Evolutionary conservation across 2,888 invertebrate species (phyloP).

Genomic region (Agapostemon virescens): DNA sequence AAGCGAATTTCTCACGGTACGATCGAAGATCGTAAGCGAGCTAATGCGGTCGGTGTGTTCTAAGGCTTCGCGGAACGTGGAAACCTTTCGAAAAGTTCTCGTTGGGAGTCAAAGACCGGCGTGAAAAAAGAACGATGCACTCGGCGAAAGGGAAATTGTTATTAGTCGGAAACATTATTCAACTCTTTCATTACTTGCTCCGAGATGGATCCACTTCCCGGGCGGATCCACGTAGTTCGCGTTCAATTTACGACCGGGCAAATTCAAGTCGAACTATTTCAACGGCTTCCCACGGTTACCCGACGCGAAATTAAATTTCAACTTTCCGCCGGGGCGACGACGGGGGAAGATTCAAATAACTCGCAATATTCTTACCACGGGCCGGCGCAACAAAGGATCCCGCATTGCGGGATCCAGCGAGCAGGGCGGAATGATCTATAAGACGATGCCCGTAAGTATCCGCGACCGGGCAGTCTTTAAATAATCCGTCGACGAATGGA

Average conservation of each 20-base stretch:
- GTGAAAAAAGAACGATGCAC: not conserved
- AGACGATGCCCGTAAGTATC: not conserved
- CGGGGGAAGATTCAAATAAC: not conserved
- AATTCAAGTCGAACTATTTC: slow-evolving; percentile 4
- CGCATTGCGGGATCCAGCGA: not conserved
- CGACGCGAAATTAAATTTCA: slow-evolving; percentile 28
- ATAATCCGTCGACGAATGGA: not conserved
- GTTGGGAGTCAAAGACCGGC: not conserved
- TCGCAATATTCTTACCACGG: slow-evolving; percentile 9
- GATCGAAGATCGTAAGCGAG: not conserved
- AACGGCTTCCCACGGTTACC: not conserved
- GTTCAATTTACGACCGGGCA: not conserved
- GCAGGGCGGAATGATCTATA: not conserved
- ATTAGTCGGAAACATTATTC: slow-evolving; percentile 10
- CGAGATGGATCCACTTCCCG: not conserved
- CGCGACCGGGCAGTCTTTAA: not conserved
- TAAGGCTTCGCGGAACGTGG: not conserved
- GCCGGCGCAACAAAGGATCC: not conserved
- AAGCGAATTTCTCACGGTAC: not conserved
- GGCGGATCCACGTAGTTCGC: not conserved
- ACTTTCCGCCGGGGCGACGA: slow-evolving; percentile 17
- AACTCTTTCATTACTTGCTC: not conserved
- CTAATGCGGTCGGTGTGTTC: not conserved
- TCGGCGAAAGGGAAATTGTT: not conserved
- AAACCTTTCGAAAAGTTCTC: not conserved